Conservation (phyloP, 2,113 vertebrate species). For the Perca fluviatilis region DNA sequence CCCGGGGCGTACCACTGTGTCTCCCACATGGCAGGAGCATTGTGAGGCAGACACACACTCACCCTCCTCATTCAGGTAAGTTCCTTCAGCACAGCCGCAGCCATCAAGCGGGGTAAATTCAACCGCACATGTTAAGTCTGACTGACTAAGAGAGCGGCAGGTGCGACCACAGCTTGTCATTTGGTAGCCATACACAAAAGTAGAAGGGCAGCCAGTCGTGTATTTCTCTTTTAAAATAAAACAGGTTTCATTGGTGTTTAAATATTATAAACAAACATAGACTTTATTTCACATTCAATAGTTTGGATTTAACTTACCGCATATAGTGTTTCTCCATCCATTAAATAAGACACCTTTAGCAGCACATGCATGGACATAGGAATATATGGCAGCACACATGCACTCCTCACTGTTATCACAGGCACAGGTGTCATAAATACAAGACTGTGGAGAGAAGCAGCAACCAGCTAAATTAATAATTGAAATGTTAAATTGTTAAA, state of each 20-base stretch:
- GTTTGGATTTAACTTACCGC: conserved; percentile 76
- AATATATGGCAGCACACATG: conserved; percentile 90
- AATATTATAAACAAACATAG: background rate
- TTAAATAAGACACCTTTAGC: conserved; percentile 81
- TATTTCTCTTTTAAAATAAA: conserved; percentile 82
- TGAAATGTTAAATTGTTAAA: background rate
- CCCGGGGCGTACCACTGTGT: conserved; percentile 71
- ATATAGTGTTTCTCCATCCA: conserved; percentile 84
- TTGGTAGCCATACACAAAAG: conserved; percentile 82
- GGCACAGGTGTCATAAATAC: conserved; percentile 92
- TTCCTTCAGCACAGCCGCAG: conserved; percentile 87
- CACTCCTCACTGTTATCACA: conserved; percentile 90
- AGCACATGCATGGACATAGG: conserved; percentile 89
- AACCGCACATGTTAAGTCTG: conserved; percentile 85
- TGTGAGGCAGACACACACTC: conserved; percentile 84
- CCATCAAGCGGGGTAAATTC: conserved; percentile 89
- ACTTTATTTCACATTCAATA: background rate
- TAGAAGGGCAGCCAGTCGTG: conserved; percentile 84
- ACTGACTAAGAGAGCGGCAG: conserved; percentile 88
- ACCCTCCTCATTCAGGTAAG: conserved; percentile 86
- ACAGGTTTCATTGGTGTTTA: background rate
- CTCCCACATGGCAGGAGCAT: conserved; percentile 88
- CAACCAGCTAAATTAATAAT: background rate
- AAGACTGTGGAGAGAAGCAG: conserved; percentile 82
- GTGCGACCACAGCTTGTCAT: conserved; percentile 87